phyloP scores from a whole-genome alignment of 1,140 invertebrate species.

The Phymorhynchus buccinoides region DNA sequence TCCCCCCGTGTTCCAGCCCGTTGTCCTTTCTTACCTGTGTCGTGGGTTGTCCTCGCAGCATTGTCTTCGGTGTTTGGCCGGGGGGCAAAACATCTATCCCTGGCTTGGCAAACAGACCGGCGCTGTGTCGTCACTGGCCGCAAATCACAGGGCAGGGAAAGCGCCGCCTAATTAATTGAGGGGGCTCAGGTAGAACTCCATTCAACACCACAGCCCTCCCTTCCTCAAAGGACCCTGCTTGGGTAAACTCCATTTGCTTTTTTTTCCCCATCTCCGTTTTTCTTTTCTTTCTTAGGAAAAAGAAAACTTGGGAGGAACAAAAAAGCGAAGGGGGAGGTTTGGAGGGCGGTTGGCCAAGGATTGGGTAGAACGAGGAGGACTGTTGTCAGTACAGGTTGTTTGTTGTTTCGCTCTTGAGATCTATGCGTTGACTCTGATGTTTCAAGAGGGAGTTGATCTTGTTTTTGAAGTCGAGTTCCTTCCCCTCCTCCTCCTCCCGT shows the following conservation, averaged over 20 bases:
- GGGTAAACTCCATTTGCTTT: too few relatives aligned
- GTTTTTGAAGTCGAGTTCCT: neutral
- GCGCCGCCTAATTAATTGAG: constrained; percentile 8
- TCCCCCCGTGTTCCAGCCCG: neutral
- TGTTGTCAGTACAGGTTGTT: neutral
- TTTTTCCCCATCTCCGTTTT: neutral
- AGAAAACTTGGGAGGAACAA: neutral
- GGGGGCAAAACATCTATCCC: constrained; percentile 2
- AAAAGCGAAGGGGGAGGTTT: neutral
- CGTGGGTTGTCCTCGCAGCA: neutral
- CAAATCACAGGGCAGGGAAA: neutral
- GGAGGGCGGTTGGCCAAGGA: neutral
- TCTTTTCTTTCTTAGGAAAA: neutral
- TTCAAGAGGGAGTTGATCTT: neutral
- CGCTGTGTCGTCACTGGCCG: neutral
- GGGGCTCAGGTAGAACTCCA: constrained; percentile 6
- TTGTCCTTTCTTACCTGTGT: neutral
- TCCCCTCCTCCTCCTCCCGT: neutral
- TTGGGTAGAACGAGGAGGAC: neutral
- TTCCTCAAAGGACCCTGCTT: too few relatives aligned
- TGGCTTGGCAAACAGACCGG: constrained; percentile 21
- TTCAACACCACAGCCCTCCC: neutral
- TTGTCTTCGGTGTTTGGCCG: neutral
- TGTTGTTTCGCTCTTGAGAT: neutral
- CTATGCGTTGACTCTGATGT: neutral